Evolutionary conservation across 2,797 vertebrate genomes (phyloP), one percentile per base, ranked within the genome.

Genomic region (Microchirus variegatus): DNA sequence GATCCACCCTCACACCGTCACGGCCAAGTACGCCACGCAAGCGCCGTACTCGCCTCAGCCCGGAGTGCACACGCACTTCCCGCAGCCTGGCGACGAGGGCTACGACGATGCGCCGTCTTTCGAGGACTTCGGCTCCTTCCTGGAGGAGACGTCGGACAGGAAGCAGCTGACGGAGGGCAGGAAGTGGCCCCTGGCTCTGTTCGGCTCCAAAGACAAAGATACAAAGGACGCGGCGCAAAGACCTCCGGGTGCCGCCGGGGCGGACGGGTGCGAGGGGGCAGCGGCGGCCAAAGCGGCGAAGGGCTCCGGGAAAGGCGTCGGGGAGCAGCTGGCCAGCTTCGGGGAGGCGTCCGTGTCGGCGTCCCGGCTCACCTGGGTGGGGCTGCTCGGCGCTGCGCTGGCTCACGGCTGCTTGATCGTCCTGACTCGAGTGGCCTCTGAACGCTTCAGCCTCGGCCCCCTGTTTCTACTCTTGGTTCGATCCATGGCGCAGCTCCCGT

Each of bases 1-100:
- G 92, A 98, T 99, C 91, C 96, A 98, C 82, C 96, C 96, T 63
- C 96, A 95, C 80, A 97, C 96, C 1, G 95, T 97, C 76, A 97
- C 95, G 3, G 96, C 98, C 74, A 96, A 99, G 82, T 99, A 98
- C 0, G 94, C 94, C 73, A 95, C 95, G 41, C 95, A 86, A 9
- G 18, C 84, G 8, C 87, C 89, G 2, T 90, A 96, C 84, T 95
- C 95, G 71, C 96, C 95, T 9, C 96, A 97, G 61, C 94, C 94
- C 26, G 96, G 95, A 54, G 79, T 90, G 5, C 90, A 92, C 82
- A 88, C 90, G 13, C 95, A 97, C 87, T 98, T 96, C 79, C 97
- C 96, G 9, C 97, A 98, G 50, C 95, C 94, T 3, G 96, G 95
- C 46, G 96, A 98, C 38, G 94, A 96, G 36, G 94, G 93, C 35